Conservation (phyloP, 53 echinoderm and acorn worm genomes). For the Mesocentrotus franciscanus region DNA sequence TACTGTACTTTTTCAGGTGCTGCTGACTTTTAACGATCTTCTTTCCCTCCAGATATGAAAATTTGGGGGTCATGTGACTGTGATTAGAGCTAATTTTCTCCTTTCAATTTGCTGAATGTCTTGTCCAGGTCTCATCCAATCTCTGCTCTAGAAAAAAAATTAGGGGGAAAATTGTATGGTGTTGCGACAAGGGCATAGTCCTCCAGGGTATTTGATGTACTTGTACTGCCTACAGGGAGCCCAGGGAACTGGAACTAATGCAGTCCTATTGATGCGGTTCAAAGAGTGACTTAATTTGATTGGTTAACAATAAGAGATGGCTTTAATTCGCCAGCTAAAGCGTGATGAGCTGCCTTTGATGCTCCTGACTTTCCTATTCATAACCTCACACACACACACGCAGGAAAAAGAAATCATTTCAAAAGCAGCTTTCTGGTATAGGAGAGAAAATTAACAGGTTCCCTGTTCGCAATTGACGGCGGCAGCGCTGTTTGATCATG, state of each 20-base stretch:
- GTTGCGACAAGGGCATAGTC: constrained; percentile 31
- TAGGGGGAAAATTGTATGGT: background rate
- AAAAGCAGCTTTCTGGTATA: background rate
- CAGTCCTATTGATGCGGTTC: constrained; percentile 40
- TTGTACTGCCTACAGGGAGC: background rate
- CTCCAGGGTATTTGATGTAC: background rate
- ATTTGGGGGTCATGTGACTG: background rate
- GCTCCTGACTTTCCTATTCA: constrained; percentile 34
- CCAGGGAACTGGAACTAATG: constrained; percentile 57
- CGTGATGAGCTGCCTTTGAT: constrained; percentile 46
- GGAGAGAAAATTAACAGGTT: constrained; percentile 51
- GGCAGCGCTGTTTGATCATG: constrained; percentile 51
- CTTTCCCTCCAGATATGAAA: constrained; percentile 12
- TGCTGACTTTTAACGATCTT: background rate
- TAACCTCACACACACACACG: background rate
- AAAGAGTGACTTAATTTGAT: constrained; percentile 62
- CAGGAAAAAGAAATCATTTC: constrained; percentile 8
- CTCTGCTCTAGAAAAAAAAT: background rate
- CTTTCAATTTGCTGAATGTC: constrained; percentile 39
- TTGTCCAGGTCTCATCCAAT: constrained; percentile 23
- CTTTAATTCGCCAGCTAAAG: constrained; percentile 44
- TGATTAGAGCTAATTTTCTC: background rate
- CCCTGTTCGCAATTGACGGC: constrained; percentile 17
- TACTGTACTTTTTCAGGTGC: background rate
- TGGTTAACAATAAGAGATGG: constrained; percentile 39